Base-by-base conservation (phyloP, 64 coral and sea anemone species). In the Stichodactyla helianthus region DNA sequence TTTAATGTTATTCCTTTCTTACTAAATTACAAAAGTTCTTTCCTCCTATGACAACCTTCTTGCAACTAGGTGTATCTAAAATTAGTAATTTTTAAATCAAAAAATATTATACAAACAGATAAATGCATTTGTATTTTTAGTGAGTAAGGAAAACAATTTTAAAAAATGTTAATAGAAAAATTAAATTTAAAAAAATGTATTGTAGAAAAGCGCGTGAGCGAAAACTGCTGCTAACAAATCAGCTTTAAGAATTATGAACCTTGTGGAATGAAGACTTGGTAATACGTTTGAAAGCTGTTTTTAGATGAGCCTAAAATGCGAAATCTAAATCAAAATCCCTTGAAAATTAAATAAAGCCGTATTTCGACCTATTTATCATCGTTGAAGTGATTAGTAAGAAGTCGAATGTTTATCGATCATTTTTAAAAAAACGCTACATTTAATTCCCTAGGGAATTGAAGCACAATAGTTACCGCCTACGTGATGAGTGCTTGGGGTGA, bases 401-500 rank as follows among this genome's bases (percentile, higher is more conserved):
- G 68, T 74, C 68, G 68, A 74, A 31, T 74, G 4, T 74, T 35
- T 74, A 74, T 74, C 68, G 68, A 35, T 31, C 19, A 84, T 84
- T 84, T 60, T 84, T 84, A 84, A 84, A 84, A 84, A 84, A 84
- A 84, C 53, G 25, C n/a, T 16, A 60, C 55, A 20, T 51, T 20
- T 28, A 84, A 84, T 84, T 84, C 83, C 83, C 83, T 58, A 60
- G 83, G 83, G 83, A 84, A 84, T 84, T 84, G 83, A 35, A 63
- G 18, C n/a, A 53, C 20, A 54, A 81, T 51, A 53, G 1, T 6
- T n/a, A 50, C 53, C 25, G 26, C 0, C 25, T 74, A 1, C 12
- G 25, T 74, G 68, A 74, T 74, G 68, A 74, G 12, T n/a, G 25
- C 68, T 74, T 74, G 68, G 78, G 15, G 35, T 18, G 78, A 54